A percentile compares a stretch with the other conserved stretches of the same genome.
These are phyloP conservation scores for Neodon shergylaensis DNA, from an alignment of 2,113 vertebrate genomes.

Conservation along the genomic window DNA sequence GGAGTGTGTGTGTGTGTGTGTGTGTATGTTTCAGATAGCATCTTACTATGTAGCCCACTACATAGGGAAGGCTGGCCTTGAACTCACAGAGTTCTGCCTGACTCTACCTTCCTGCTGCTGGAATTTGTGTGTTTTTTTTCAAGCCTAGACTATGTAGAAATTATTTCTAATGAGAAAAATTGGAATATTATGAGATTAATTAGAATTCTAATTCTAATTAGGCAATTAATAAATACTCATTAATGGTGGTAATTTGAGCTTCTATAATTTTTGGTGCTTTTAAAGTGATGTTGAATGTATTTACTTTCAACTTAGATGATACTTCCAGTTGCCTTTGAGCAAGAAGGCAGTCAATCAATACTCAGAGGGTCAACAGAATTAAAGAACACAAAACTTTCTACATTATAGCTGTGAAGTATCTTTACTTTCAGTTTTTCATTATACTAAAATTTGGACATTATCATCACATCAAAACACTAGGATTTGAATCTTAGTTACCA, in stretches of 20 bases:
- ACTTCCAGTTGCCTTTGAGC: not conserved
- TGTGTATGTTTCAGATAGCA: not conserved
- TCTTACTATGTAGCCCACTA: not conserved
- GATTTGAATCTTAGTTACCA: not conserved
- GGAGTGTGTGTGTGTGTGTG: not conserved
- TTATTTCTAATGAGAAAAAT: not conserved
- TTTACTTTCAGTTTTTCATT: slow-evolving; percentile 18
- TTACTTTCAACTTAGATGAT: not conserved
- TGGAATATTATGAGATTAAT: rapidly evolving
- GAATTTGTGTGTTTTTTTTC: not conserved
- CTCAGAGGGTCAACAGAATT: not conserved
- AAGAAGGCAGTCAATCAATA: not conserved
- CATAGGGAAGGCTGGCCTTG: no score
- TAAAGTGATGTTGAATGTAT: slow-evolving; percentile 19
- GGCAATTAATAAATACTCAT: not conserved
- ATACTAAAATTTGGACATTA: not conserved
- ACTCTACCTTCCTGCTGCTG: not conserved
- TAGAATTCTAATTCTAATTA: not conserved
- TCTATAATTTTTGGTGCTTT: not conserved
- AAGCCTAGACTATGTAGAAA: not conserved
- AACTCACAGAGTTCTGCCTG: not conserved
- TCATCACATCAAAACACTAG: not conserved
- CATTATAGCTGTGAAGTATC: not conserved
- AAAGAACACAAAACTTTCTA: not conserved
- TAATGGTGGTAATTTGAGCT: not conserved